Conservation (phyloP, 23 tunicate genomes). For the Phallusia fumigata region DNA sequence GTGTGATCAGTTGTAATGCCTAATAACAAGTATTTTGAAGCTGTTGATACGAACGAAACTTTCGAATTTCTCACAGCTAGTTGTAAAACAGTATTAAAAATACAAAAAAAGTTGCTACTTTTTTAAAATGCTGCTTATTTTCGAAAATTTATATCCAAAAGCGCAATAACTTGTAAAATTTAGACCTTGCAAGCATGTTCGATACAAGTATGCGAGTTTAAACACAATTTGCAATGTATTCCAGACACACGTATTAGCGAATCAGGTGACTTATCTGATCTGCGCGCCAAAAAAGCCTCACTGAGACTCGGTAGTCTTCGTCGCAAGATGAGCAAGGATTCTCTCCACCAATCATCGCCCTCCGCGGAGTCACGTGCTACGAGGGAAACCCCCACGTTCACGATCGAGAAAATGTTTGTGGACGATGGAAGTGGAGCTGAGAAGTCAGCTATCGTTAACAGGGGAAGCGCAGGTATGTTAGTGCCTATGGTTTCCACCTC, state of each 20-base stretch:
- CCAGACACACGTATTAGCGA: conserved; percentile 3
- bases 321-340: conserved; percentile 45
- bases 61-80: too few species aligned
- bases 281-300: neutral
- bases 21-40: too few species aligned
- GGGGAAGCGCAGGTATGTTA: conserved; percentile 1
- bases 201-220: too few species aligned
- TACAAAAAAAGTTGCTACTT: too few species aligned
- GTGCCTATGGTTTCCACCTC: neutral
- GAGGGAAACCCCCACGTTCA: conserved; percentile 23
- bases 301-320: conserved; percentile 24
- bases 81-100: too few species aligned
- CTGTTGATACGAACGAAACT: too few species aligned
- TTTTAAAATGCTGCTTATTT: too few species aligned
- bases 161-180: too few species aligned
- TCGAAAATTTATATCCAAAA: too few species aligned
- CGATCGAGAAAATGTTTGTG: conserved; percentile 9
- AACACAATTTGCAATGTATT: neutral
- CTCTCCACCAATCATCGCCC: neutral
- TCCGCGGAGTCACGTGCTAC: neutral
- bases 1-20: too few species aligned
- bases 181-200: too few species aligned
- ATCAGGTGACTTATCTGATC: neutral
- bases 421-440: neutral
- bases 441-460: neutral